Evolutionary conservation across 2,797 vertebrate species (phyloP).

Genomic region (Microhierax caerulescens): DNA sequence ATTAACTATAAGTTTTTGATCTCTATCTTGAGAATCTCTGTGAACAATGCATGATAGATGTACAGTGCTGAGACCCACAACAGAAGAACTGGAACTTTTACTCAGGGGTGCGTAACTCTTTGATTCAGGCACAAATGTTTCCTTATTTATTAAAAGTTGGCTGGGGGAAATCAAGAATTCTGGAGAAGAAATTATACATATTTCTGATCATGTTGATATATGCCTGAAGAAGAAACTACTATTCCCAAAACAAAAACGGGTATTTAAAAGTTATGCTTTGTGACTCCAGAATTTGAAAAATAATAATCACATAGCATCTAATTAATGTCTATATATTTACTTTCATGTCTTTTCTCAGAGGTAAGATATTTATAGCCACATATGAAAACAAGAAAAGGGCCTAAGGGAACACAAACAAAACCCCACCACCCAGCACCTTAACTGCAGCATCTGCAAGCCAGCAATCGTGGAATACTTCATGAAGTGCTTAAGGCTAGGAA

Average conservation of each 20-base stretch:
- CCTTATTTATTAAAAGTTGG: conserved; percentile 20
- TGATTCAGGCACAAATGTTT: conserved; percentile 17
- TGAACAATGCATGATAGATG: neutral
- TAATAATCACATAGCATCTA: neutral
- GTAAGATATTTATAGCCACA: conserved; percentile 38
- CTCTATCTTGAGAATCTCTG: neutral
- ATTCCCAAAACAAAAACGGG: neutral
- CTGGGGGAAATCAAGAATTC: neutral
- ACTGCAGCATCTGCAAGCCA: conserved; percentile 42
- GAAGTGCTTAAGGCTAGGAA: conserved; percentile 46
- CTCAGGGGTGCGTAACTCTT: neutral
- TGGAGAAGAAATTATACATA: neutral
- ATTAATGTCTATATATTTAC: conserved; percentile 15
- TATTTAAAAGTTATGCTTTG: conserved; percentile 31
- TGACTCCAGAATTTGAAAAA: neutral
- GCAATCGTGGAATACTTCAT: conserved; percentile 38
- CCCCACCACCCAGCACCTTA: conserved; percentile 5
- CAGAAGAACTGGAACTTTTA: conserved; percentile 26
- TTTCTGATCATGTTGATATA: conserved; percentile 21
- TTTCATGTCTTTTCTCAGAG: conserved; percentile 46
- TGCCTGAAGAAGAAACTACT: conserved; percentile 23
- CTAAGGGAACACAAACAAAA: conserved; percentile 27
- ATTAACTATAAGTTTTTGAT: neutral
- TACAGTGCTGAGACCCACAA: neutral
- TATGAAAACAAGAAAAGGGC: conserved; percentile 3